These are phyloP conservation scores for Oostethus manadensis DNA, from an alignment of 2,113 vertebrate genomes.

Conservation along the genomic window DNA sequence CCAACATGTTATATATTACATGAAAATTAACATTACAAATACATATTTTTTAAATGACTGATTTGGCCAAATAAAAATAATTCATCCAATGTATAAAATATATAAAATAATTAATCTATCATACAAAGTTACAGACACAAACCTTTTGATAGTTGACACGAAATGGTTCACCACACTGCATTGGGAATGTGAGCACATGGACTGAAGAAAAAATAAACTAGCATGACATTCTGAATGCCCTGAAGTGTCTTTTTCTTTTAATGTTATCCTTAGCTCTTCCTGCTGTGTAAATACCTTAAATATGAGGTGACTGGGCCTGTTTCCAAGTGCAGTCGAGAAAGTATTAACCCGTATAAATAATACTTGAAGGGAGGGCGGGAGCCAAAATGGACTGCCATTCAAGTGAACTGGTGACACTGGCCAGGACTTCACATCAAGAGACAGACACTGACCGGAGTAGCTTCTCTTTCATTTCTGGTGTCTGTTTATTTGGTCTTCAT, in stretches of 20 bases:
- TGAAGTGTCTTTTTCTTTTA: slow-evolving; percentile 82
- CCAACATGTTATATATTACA: too few species aligned
- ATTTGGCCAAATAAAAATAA: too few species aligned
- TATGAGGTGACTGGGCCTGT: slow-evolving; percentile 81
- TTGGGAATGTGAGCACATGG: slow-evolving; percentile 61
- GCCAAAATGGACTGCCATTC: slow-evolving; percentile 77
- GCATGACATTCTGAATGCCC: slow-evolving; percentile 76
- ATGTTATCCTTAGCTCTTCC: slow-evolving; percentile 87
- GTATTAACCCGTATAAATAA: slow-evolving; percentile 89
- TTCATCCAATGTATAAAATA: too few species aligned
- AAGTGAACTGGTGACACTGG: slow-evolving; percentile 70
- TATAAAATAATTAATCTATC: too few species aligned
- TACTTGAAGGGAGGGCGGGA: slow-evolving; percentile 77
- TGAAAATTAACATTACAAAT: too few species aligned
- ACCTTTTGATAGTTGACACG: too few species aligned
- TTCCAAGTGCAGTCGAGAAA: slow-evolving; percentile 81
- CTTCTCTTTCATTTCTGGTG: slow-evolving; percentile 10
- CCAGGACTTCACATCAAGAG: slow-evolving; percentile 65
- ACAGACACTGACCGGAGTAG: slow-evolving; percentile 20
- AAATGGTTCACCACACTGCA: slow-evolving; percentile 68
- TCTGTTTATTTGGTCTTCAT: slow-evolving; percentile 18
- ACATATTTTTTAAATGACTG: too few species aligned
- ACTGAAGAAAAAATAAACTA: slow-evolving; percentile 79
- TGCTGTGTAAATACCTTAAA: slow-evolving; percentile 83
- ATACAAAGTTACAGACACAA: too few species aligned